phyloP scores from a whole-genome alignment of 2,888 invertebrate genomes.

The Criorhina ranunculi region DNA sequence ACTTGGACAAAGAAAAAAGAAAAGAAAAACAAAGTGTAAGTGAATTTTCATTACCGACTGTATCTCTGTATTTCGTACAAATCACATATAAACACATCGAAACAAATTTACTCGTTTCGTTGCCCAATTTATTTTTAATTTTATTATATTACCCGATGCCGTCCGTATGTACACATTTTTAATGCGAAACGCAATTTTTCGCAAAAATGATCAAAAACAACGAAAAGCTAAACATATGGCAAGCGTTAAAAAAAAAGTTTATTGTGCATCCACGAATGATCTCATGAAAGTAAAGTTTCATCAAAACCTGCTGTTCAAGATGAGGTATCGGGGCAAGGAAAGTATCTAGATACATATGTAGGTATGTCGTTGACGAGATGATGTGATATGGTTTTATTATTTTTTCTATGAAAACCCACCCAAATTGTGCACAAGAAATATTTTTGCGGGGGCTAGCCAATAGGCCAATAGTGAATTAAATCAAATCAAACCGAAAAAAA shows the following conservation, averaged over 20 bases:
- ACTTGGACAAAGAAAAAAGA: background rate
- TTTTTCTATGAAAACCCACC: slow-evolving; percentile 51
- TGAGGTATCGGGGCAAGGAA: slow-evolving; percentile 16
- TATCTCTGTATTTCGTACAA: slow-evolving; percentile 13
- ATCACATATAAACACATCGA: slow-evolving; percentile 14
- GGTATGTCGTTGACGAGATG: slow-evolving; percentile 41
- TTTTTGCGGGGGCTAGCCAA: slow-evolving; percentile 60
- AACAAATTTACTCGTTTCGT: slow-evolving; percentile 9
- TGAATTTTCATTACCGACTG: slow-evolving; percentile 25
- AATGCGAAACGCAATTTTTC: slow-evolving; percentile 52
- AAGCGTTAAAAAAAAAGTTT: slow-evolving; percentile 57
- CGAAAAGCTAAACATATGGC: slow-evolving; percentile 56
- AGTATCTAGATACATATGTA: slow-evolving; percentile 1
- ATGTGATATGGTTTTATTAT: slow-evolving; percentile 56
- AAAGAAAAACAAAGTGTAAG: background rate
- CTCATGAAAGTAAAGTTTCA: slow-evolving; percentile 67
- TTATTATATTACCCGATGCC: slow-evolving; percentile 30
- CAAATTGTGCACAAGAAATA: slow-evolving; percentile 59
- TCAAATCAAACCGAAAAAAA: slow-evolving; percentile 52
- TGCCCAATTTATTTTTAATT: slow-evolving; percentile 57
- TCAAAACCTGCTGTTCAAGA: slow-evolving; percentile 58
- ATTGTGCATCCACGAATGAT: slow-evolving; percentile 70
- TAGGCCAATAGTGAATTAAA: slow-evolving; percentile 39
- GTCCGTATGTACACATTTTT: slow-evolving; percentile 19
- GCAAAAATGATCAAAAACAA: slow-evolving; percentile 43